These are phyloP conservation scores for Sylvia borin DNA, from an alignment of 2,797 vertebrate species.

Conservation along the genomic window DNA sequence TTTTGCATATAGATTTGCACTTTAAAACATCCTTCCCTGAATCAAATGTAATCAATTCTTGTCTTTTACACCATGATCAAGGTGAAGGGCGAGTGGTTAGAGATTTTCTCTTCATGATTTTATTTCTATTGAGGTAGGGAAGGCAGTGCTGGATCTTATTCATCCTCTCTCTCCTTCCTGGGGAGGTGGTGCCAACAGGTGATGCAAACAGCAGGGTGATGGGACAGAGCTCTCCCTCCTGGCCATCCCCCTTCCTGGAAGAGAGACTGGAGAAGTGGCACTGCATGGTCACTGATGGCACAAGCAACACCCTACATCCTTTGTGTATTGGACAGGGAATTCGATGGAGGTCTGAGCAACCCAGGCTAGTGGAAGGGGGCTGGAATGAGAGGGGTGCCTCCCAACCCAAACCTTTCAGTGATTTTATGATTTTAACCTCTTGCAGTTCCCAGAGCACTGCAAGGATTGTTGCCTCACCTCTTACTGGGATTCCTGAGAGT, in stretches of 20 bases:
- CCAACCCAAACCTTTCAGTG: neutral
- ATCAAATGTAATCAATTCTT: neutral
- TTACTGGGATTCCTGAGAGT: neutral
- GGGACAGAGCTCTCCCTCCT: neutral
- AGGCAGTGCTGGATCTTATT: neutral
- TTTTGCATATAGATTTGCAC: neutral
- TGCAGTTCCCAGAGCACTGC: neutral
- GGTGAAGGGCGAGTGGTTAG: neutral
- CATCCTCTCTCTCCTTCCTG: neutral
- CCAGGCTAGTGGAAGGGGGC: neutral
- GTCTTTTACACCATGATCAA: neutral
- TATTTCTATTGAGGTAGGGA: neutral
- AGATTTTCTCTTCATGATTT: neutral
- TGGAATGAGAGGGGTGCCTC: neutral
- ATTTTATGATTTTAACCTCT: neutral
- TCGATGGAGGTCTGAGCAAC: neutral
- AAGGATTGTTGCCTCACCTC: neutral
- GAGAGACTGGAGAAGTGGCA: neutral
- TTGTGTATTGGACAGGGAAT: neutral
- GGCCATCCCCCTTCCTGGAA: neutral
- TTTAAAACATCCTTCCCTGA: neutral
- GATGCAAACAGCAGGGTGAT: neutral
- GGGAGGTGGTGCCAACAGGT: neutral
- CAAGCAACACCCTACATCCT: rapidly evolving
- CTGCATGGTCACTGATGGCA: neutral